Evolutionary conservation across 2,113 vertebrate genomes (phyloP), one percentile per base, ranked within the genome.

Genomic region (Pantherophis guttatus): DNA sequence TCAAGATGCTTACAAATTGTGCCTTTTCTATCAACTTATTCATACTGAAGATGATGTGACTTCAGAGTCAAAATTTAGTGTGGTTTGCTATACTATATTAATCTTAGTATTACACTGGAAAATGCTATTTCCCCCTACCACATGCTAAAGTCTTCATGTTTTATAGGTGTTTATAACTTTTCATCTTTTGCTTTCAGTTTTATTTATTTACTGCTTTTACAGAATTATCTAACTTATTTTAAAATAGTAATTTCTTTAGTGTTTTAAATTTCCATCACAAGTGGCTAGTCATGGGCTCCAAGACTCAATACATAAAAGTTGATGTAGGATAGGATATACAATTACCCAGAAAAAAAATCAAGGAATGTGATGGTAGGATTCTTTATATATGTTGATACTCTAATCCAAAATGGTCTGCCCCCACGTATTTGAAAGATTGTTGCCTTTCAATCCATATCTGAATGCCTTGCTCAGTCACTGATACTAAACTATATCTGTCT

Each of bases 1-100:
- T 97, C 95, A 94, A 91, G 89, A 91, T 92, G 95, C 92, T 94
- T 92, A 95, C 89, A 95, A 95, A 96, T 93, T 94, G 92, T 88
- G 93, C 19, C 91, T 90, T 94, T 91, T 91, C 94, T 96, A 94
- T 91, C 94, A 62, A 48, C 26, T 90, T 0, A 91, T 93, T 95
- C 75, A 26, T 21, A 2, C 57, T 95, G 39, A 91, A 93, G 65
- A 81, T 33, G 33, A 65, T 29, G 95, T 86, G 19, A 92, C 57
- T 91, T 88, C 48, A 95, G 92, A 94, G 39, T 93, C 88, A 93
- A 93, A 94, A 95, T 92, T 91, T 94, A 91, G 15, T 26, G 91
- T 94, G 85, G 75, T 93, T 94, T 94, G 87, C 92, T 93, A 94
- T 94, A 95, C 53, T 24, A 88, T 90, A 53, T 93, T 93, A 94